Evolutionary conservation across 2,113 vertebrate species (phyloP).

Genomic region (Danio rerio): DNA sequence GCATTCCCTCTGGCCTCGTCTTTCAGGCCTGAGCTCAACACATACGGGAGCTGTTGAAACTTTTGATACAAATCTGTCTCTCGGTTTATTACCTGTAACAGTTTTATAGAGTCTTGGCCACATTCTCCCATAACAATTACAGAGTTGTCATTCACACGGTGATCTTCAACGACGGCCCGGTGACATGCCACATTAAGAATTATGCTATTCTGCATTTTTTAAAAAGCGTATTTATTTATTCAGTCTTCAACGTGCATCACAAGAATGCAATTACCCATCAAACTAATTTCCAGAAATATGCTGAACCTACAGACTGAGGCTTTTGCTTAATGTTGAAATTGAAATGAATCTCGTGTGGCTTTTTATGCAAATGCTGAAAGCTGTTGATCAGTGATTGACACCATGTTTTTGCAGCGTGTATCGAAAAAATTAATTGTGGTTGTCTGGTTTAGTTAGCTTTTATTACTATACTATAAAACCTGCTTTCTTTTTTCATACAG

Average conservation of each 20-base stretch:
- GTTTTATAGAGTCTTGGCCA: slow-evolving; percentile 27
- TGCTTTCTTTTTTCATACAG: not conserved
- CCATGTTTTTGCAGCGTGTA: not conserved
- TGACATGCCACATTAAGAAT: not conserved
- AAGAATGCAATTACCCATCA: not conserved
- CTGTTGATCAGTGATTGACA: slow-evolving; percentile 7
- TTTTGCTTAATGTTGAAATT: slow-evolving; percentile 3
- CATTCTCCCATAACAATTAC: slow-evolving; percentile 40
- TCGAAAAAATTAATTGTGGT: not conserved
- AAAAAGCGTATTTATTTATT: not conserved
- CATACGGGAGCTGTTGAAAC: slow-evolving; percentile 44
- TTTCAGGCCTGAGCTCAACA: not conserved
- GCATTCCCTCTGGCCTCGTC: slow-evolving; percentile 16
- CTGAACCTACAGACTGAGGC: slow-evolving; percentile 15
- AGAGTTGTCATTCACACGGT: slow-evolving; percentile 40
- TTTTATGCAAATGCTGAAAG: slow-evolving; percentile 1
- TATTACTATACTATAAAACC: not conserved
- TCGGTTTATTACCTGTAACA: slow-evolving; percentile 41
- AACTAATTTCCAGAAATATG: slow-evolving; percentile 5
- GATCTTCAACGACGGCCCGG: not conserved
- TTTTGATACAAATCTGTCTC: slow-evolving; percentile 46
- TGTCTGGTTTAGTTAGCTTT: not conserved
- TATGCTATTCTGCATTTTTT: slow-evolving; percentile 7
- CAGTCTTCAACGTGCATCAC: not conserved
- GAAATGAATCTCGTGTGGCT: not conserved